Conservation (phyloP, 2,797 vertebrate genomes). For the Tapirus indicus region DNA sequence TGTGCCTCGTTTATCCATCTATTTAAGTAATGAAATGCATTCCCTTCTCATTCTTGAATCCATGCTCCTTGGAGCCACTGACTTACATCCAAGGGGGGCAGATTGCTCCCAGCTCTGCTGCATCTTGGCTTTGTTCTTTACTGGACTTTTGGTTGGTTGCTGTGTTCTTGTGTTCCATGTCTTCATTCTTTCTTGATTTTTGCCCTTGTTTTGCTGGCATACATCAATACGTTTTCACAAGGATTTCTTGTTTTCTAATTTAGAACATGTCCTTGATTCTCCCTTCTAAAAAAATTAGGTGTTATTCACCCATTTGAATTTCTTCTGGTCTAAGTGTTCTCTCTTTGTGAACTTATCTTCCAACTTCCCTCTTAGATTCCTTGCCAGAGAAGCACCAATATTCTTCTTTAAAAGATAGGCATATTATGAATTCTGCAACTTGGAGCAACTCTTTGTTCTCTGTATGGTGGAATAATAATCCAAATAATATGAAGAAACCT, state of each 20-base stretch:
- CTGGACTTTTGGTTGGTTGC: not conserved
- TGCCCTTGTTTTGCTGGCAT: not conserved
- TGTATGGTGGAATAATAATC: not conserved
- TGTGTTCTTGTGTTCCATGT: not conserved
- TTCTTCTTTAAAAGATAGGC: not conserved
- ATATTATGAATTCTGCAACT: slow-evolving; percentile 23
- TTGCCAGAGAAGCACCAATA: not conserved
- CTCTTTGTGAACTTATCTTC: not conserved
- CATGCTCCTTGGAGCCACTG: not conserved
- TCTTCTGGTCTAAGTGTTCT: slow-evolving; percentile 23
- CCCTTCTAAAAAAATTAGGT: not conserved
- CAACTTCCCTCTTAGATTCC: not conserved
- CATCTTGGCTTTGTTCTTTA: not conserved
- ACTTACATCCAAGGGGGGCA: not conserved
- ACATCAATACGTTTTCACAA: not conserved
- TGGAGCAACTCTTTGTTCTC: not conserved
- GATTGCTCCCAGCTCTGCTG: not conserved
- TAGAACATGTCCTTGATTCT: slow-evolving; percentile 40
- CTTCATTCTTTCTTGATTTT: not conserved
- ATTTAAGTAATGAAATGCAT: not conserved
- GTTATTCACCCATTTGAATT: not conserved
- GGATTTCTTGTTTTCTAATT: slow-evolving; percentile 50
- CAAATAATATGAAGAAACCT: not conserved
- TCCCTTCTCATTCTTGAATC: not conserved
- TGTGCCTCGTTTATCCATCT: not conserved